Percentiles rank a stretch among this genome's conserved stretches.
Evolutionary conservation across 2,797 vertebrate species (phyloP).

Genomic region (Labeo calbasu): DNA sequence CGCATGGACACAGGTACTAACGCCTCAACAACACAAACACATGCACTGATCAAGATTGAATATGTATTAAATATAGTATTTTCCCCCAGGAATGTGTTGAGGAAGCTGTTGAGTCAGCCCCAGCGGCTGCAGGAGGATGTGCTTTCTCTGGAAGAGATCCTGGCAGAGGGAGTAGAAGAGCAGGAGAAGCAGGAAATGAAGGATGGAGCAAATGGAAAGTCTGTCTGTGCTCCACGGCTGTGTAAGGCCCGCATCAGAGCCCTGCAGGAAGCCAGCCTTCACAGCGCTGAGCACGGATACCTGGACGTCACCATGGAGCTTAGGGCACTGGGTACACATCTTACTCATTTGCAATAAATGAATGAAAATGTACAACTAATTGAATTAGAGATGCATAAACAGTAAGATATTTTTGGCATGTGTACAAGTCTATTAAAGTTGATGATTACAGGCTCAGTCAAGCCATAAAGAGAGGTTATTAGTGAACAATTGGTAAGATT

Average conservation of each 20-base stretch:
- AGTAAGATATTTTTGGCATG: not conserved
- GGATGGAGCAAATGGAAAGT: not conserved
- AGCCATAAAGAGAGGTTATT: not conserved
- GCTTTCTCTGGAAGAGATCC: slow-evolving; percentile 93
- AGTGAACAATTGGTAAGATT: not conserved
- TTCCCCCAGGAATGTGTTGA: slow-evolving; percentile 84
- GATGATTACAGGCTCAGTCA: not conserved
- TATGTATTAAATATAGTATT: not conserved
- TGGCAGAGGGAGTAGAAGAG: slow-evolving; percentile 90
- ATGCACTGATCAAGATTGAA: not conserved
- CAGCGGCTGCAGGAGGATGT: slow-evolving; percentile 86
- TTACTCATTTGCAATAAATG: slow-evolving; percentile 19
- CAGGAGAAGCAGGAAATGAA: slow-evolving; percentile 57
- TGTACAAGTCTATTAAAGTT: not conserved
- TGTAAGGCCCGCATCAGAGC: slow-evolving; percentile 88
- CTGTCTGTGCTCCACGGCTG: slow-evolving; percentile 58
- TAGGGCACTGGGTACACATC: slow-evolving; percentile 81
- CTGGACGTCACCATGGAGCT: slow-evolving; percentile 96
- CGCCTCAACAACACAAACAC: not conserved
- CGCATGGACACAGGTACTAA: slow-evolving; percentile 91
- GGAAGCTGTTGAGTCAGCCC: slow-evolving; percentile 88
- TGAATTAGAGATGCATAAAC: slow-evolving; percentile 4
- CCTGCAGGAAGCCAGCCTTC: slow-evolving; percentile 93
- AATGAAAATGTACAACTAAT: not conserved
- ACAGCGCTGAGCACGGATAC: slow-evolving; percentile 93